phyloP scores from a whole-genome alignment of 1,140 invertebrate genomes.

The Bathynomus jamesi region DNA sequence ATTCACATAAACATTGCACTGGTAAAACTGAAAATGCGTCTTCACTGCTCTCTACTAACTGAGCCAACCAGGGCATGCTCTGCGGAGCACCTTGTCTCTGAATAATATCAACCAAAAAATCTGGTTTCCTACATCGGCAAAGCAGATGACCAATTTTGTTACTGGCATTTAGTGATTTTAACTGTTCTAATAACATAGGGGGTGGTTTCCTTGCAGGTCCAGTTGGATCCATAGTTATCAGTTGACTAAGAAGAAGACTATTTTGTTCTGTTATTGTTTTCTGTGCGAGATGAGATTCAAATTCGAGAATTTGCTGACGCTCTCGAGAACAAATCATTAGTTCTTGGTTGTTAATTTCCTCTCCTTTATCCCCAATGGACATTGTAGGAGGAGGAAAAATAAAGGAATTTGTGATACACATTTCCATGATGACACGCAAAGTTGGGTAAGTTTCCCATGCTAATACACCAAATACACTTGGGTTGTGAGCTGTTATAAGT shows the following conservation, averaged over 20 bases:
- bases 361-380: slow-evolving; percentile 52
- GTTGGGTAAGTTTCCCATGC: slow-evolving; percentile 91
- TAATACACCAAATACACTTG: slow-evolving; percentile 68
- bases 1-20: slow-evolving; percentile 93
- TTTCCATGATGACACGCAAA: slow-evolving; percentile 84
- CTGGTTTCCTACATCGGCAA: slow-evolving; percentile 79
- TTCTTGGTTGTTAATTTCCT: slow-evolving; percentile 56
- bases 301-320: slow-evolving; percentile 77
- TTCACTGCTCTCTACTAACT: slow-evolving; percentile 85
- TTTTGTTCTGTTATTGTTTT: slow-evolving; percentile 82
- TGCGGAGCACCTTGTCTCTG: slow-evolving; percentile 64
- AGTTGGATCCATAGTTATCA: slow-evolving; percentile 73
- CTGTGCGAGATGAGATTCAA: slow-evolving; percentile 85
- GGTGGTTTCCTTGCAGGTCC: slow-evolving; percentile 74
- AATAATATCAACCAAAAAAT: slow-evolving; percentile 88
- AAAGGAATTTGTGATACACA: slow-evolving; percentile 87
- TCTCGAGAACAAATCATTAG: slow-evolving; percentile 62
- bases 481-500: slow-evolving; percentile 86
- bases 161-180: slow-evolving; percentile 67
- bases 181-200: slow-evolving; percentile 62
- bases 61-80: slow-evolving; percentile 94
- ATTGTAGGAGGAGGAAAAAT: slow-evolving; percentile 61
- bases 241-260: slow-evolving; percentile 63
- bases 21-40: slow-evolving; percentile 76
- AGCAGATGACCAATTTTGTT: slow-evolving; percentile 81